phyloP scores from a whole-genome alignment of 2,797 vertebrate genomes.

The Microctenopoma steveboyesi region DNA sequence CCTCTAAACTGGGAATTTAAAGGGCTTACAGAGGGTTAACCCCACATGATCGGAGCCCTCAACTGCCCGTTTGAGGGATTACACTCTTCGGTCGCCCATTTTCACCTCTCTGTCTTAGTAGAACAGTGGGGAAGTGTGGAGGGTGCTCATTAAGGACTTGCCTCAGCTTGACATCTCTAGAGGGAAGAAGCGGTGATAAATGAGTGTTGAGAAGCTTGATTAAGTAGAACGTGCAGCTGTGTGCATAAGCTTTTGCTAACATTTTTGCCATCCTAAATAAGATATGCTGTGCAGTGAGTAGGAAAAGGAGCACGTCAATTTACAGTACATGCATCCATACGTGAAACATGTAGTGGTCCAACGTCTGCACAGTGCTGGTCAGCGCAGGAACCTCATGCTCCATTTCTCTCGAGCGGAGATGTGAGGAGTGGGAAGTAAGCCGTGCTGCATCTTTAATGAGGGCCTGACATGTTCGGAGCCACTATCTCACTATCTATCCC shows the following conservation, averaged over 20 bases:
- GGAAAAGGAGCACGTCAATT: constrained; percentile 5
- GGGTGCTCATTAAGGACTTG: constrained; percentile 56
- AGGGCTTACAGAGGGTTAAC: constrained; percentile 68
- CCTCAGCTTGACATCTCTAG: constrained; percentile 67
- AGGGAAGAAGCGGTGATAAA: constrained; percentile 62
- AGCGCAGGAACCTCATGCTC: constrained; percentile 67
- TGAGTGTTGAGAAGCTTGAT: constrained; percentile 59
- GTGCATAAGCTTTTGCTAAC: constrained; percentile 13
- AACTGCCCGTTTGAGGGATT: constrained; percentile 67
- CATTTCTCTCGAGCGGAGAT: constrained; percentile 62
- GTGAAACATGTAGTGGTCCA: constrained; percentile 57
- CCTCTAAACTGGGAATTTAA: constrained; percentile 73
- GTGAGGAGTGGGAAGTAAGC: constrained; percentile 74
- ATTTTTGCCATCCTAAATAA: constrained; percentile 8
- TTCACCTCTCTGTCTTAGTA: constrained; percentile 69
- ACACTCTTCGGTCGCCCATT: constrained; percentile 63
- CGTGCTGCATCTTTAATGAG: constrained; percentile 81
- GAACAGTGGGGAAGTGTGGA: constrained; percentile 47
- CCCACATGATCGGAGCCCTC: constrained; percentile 62
- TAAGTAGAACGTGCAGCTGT: constrained; percentile 50
- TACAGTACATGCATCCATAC: constrained; percentile 14
- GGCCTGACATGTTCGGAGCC: constrained; percentile 71
- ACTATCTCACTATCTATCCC: constrained; percentile 58
- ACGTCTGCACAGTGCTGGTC: constrained; percentile 58
- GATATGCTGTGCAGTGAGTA: neutral